Base-by-base conservation (phyloP, 2,797 vertebrate genomes). In the Amblyopsis hoosieri region DNA sequence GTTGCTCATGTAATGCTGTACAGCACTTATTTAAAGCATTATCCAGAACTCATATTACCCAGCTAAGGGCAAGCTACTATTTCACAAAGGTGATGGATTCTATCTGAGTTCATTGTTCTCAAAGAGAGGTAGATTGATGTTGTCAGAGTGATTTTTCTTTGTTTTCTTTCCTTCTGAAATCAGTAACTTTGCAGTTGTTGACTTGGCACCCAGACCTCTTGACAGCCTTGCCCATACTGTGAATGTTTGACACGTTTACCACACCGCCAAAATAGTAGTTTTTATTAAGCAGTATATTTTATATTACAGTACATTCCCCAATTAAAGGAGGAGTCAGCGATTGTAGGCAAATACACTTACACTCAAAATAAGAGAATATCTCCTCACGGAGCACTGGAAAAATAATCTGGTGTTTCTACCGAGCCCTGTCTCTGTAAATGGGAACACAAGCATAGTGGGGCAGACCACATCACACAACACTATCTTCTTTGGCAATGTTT, bases 161-260 rank as follows among this genome's bases (percentile, higher is more conserved):
- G 69, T 77, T 76, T 54, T 72, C 31, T 53, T 78, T 68, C 49
- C 62, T 74, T 60, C 59, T 57, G 62, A 74, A 74, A 61, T 65
- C 61, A 11, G 51, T 17, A 49, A 29, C 23, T 69, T 68, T 80
- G 64, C 74, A 47, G 52, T 69, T 81, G 69, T 75, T 65, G 70
- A 72, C 57, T 60, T 56, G 52, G 79, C 74, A 23, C 72, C 85
- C 48, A 79, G 74, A 71, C 62, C 59, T 33, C 62, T 71, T 81
- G 79, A 73, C 79, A 75, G 75, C 76, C 77, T 58, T 37, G 48
- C 69, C 69, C 58, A 68, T 69, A 66, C 72, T 81, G 71, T 64
- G 74, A 84, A 81, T 61, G 66, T 72, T 53, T 56, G 66, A 66
- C 51, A 60, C 15, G 68, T 69, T 46, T n/a, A 13, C 50, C 42